These are phyloP conservation scores for Cololabis saira DNA, from an alignment of 2,113 vertebrate genomes.

Conservation along the genomic window DNA sequence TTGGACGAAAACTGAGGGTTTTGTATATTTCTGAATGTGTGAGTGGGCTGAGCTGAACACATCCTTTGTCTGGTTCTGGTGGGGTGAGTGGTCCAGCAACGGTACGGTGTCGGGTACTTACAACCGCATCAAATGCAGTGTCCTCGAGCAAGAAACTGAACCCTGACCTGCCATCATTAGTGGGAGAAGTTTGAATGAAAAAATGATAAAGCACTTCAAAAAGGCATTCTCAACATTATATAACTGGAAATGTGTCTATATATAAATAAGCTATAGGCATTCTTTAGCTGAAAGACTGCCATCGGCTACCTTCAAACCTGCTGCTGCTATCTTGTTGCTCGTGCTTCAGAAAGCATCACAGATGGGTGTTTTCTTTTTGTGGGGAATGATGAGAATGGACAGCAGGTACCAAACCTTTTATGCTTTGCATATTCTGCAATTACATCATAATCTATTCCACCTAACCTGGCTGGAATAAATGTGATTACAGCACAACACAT, in stretches of 20 bases:
- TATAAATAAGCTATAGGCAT: not conserved
- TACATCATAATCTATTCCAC: not conserved
- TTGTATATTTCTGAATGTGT: too few species aligned
- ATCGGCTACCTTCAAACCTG: not conserved
- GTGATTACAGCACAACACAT: conserved; percentile 19
- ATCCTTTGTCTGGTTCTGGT: too few species aligned
- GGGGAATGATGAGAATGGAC: not conserved
- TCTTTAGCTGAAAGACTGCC: not conserved
- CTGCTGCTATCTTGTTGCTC: not conserved
- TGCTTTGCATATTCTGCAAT: not conserved
- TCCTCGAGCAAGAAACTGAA: not conserved
- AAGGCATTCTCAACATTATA: too few species aligned
- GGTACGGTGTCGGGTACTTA: too few species aligned
- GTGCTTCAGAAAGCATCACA: conserved; percentile 2
- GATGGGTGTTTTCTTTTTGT: not conserved
- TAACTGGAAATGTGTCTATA: too few species aligned
- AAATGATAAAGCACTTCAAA: not conserved
- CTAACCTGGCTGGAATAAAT: not conserved
- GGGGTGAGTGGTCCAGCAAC: too few species aligned
- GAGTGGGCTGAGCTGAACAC: too few species aligned
- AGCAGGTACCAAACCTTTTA: not conserved
- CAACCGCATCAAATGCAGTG: too few species aligned
- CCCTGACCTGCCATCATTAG: too few species aligned
- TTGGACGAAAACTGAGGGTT: too few species aligned
- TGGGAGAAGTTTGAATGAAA: not conserved